Conservation (phyloP, 2,113 vertebrate genomes). For the Trachemys scripta region DNA sequence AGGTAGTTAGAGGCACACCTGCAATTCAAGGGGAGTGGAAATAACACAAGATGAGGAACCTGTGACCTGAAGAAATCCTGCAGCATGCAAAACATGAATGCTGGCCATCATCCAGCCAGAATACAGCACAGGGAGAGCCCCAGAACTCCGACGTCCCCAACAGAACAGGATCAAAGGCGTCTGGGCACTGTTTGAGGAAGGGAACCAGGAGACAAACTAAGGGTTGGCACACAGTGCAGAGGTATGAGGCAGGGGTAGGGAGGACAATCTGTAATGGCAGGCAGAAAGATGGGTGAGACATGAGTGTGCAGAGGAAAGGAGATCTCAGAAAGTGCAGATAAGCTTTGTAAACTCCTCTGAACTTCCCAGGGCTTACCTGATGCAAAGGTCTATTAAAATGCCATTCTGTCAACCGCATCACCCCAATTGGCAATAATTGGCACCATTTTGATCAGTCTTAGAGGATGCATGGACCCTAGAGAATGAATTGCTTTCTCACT, state of each 20-base stretch:
- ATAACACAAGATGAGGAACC: background rate
- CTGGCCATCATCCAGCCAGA: background rate
- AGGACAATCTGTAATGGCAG: background rate
- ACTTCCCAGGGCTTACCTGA: background rate
- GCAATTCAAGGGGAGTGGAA: background rate
- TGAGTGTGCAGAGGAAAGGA: background rate
- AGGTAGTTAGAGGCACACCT: background rate
- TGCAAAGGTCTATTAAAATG: background rate
- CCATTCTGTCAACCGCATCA: background rate
- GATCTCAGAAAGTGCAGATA: background rate
- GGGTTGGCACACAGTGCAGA: background rate
- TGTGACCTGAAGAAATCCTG: background rate
- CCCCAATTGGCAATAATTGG: background rate
- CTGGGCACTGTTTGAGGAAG: background rate
- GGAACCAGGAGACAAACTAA: background rate
- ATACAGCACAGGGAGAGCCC: background rate
- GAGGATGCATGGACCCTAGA: background rate
- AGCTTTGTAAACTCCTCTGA: background rate
- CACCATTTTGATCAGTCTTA: background rate
- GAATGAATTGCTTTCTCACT: background rate
- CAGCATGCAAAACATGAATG: background rate
- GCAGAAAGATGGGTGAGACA: background rate
- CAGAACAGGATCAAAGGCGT: background rate
- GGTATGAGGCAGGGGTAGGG: background rate
- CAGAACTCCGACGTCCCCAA: background rate